Evolutionary conservation across 2,888 invertebrate species (phyloP).

Genomic region (Orchesella flavescens): DNA sequence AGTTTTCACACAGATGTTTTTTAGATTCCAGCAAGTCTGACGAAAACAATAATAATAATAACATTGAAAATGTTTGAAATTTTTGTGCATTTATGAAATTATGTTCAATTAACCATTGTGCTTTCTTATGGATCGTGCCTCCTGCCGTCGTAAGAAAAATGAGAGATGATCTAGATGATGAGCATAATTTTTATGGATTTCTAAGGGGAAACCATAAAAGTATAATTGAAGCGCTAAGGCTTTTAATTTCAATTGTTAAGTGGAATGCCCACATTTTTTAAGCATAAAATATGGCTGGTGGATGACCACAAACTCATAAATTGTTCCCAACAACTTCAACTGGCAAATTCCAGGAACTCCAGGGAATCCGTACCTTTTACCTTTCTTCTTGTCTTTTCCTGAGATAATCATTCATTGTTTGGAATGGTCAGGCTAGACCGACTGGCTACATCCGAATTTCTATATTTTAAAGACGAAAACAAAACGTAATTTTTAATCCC

Average conservation of each 20-base stretch:
- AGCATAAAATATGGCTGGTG: conserved; percentile 37
- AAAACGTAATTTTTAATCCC: conserved; percentile 27
- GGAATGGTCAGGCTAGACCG: conserved; percentile 52
- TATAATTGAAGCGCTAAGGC: neutral
- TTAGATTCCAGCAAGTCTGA: conserved; percentile 57
- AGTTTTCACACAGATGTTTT: conserved; percentile 20
- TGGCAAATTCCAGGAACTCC: conserved; percentile 61
- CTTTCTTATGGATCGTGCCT: conserved; percentile 50
- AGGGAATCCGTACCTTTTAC: conserved; percentile 33
- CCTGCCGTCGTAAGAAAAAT: conserved; percentile 36
- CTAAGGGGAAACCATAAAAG: neutral
- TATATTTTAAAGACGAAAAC: too few relatives aligned
- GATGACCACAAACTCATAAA: conserved; percentile 50
- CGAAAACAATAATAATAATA: conserved; percentile 47
- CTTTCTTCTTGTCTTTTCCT: conserved; percentile 40
- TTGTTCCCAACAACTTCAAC: conserved; percentile 50
- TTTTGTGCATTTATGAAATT: conserved; percentile 12
- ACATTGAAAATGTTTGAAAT: conserved; percentile 28
- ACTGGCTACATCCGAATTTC: conserved; percentile 53
- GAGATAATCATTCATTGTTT: neutral
- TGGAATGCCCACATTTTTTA: conserved; percentile 46
- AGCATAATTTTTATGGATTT: conserved; percentile 44
- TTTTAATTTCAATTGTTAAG: neutral
- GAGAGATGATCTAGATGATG: conserved; percentile 59
- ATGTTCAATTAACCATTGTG: conserved; percentile 10